Conservation (phyloP, 1,140 invertebrate species). For the Linepithema humile region DNA sequence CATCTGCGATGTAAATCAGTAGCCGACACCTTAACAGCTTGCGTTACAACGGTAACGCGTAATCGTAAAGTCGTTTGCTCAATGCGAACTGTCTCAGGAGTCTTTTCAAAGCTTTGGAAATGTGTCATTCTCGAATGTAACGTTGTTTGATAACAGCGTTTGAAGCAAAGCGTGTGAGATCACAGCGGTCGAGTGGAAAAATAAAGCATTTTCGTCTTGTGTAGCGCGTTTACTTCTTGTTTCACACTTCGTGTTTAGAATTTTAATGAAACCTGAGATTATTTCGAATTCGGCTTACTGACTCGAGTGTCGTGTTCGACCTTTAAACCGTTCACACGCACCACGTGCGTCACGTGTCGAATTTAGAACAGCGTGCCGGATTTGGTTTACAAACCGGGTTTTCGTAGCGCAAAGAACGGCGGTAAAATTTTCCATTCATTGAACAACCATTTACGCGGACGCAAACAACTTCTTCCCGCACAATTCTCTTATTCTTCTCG, state of each 20-base stretch:
- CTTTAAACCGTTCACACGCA: neutral
- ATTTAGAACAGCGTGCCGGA: constrained; percentile 29
- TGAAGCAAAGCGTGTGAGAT: too few relatives aligned
- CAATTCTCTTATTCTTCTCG: constrained; percentile 2
- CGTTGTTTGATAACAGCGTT: too few relatives aligned
- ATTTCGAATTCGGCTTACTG: neutral
- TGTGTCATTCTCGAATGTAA: neutral
- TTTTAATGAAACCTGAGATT: neutral
- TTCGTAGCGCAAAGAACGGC: neutral
- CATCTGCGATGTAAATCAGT: constrained; percentile 50
- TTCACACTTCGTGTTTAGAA: neutral
- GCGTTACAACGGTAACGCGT: neutral
- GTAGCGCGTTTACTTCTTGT: neutral
- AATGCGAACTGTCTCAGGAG: neutral
- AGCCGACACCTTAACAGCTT: constrained; percentile 22
- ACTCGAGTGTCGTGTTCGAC: neutral
- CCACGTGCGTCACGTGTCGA: neutral
- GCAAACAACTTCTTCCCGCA: neutral
- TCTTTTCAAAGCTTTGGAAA: neutral
- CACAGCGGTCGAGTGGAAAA: too few relatives aligned
- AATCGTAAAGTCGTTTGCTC: neutral
- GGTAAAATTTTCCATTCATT: constrained; percentile 39
- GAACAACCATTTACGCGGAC: constrained; percentile 31
- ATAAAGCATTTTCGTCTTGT: neutral
- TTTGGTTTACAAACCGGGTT: constrained; percentile 21